A percentile compares a stretch with the other conserved stretches of the same genome.
These are phyloP conservation scores for Ptilonorhynchus violaceus DNA, from an alignment of 2,113 vertebrate genomes.

Conservation along the genomic window DNA sequence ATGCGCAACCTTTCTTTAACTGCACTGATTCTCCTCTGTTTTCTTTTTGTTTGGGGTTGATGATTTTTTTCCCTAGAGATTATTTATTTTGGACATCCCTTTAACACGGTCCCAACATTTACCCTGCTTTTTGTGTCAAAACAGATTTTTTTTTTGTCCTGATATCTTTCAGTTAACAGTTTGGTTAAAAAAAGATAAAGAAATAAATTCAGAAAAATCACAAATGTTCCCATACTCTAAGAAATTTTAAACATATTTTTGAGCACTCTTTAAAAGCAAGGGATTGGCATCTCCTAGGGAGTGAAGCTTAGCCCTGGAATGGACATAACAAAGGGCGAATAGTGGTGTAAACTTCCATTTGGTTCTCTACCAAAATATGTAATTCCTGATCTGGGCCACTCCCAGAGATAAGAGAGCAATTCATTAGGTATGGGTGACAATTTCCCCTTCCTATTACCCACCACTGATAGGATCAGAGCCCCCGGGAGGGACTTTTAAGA, in stretches of 20 bases:
- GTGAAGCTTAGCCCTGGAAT: background rate
- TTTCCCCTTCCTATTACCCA: background rate
- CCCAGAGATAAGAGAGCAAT: background rate
- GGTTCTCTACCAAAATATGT: background rate
- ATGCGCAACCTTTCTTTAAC: constrained; percentile 31
- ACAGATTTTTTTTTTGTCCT: background rate
- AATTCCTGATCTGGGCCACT: background rate
- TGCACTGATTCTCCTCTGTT: background rate
- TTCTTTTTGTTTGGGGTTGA: constrained; percentile 5
- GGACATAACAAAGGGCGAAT: background rate
- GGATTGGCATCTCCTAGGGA: background rate
- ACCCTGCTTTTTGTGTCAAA: background rate
- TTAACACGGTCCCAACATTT: background rate
- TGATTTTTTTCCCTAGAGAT: background rate
- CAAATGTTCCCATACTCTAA: background rate
- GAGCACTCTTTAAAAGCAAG: background rate
- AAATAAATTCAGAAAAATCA: background rate
- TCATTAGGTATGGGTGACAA: background rate
- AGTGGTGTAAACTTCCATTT: background rate
- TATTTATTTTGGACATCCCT: constrained; percentile 16
- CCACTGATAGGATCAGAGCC: background rate
- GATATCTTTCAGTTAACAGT: background rate
- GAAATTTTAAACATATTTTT: background rate
- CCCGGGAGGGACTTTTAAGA: background rate
- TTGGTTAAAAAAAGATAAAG: background rate